Evolutionary conservation across 1,140 invertebrate species (phyloP), one percentile per base, ranked within the genome.

Genomic region (Cydia strobilella): DNA sequence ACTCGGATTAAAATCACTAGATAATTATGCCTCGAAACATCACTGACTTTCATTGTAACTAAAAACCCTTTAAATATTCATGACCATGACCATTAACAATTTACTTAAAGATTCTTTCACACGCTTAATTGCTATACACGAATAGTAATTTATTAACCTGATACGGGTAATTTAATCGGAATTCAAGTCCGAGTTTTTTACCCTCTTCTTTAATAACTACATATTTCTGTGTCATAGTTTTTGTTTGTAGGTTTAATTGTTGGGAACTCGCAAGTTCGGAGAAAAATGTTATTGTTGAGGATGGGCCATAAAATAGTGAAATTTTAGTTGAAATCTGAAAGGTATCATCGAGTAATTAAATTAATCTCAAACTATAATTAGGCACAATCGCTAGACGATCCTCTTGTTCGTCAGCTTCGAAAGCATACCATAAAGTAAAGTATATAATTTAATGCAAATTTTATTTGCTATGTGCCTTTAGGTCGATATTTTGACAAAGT

Each of bases 121-220:
- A 87, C 84, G 84, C 80, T 82, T 81, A 84, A 84, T 87, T 85
- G 78, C 78, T 84, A 85, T 82, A 75, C 78, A 80, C 82, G 83
- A 82, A 81, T 80, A 84, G 79, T 86, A 83, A 87, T 86, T 84
- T 87, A 81, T 84, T 89, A 66, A 66, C 12, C 82, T 79, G 86
- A 85, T 79, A 77, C 76, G 77, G 87, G 75, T 80, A 75, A 75
- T 82, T 80, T 79, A 2, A 18, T 48, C 78, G 48, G 76, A 78
- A 77, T 80, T 82, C 79, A 74, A 51, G 69, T 54, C 77, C 74
- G 45, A 72, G 59, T 75, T 77, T 75, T 35, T 75, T 51, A 27
- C 15, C 25, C 25, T 35, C 23, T 10, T 27, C 5, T 15, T 66
- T 66, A 66, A 66, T 66, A 66, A 66, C 63, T 66, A 35, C 31